Conservation (phyloP, 2,113 vertebrate genomes). For the Crotalus viridis region DNA sequence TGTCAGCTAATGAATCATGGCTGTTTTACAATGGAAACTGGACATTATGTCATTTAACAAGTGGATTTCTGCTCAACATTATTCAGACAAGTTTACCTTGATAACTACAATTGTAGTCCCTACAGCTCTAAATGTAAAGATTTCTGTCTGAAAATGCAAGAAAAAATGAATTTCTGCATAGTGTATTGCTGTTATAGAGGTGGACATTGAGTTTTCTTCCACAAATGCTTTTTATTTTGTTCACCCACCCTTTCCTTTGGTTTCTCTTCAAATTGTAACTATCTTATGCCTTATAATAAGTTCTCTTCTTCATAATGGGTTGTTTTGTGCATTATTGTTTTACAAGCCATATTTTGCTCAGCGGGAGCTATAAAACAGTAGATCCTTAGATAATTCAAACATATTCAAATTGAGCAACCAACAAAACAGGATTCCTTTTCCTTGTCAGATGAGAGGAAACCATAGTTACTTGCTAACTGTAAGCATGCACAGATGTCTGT, state of each 20-base stretch:
- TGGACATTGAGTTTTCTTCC: background rate
- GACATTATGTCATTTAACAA: background rate
- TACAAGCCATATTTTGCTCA: background rate
- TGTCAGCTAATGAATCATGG: background rate
- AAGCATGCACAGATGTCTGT: background rate
- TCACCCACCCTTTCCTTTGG: background rate
- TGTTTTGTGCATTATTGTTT: constrained; percentile 3
- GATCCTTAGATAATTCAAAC: background rate
- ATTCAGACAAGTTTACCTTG: background rate
- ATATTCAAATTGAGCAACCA: background rate
- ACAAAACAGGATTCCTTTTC: background rate
- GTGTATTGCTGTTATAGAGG: background rate
- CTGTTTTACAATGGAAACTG: background rate
- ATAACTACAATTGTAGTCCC: too few relatives aligned
- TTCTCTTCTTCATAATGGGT: background rate
- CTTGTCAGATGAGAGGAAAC: background rate
- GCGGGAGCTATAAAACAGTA: background rate
- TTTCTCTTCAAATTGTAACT: background rate
- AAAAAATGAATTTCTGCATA: background rate
- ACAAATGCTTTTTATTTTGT: background rate
- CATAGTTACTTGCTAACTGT: background rate
- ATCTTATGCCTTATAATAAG: background rate
- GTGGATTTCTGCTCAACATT: background rate
- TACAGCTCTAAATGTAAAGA: background rate
- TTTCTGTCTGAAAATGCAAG: background rate